phyloP scores from a whole-genome alignment of 2,888 invertebrate species.

The Folsomia candida region DNA sequence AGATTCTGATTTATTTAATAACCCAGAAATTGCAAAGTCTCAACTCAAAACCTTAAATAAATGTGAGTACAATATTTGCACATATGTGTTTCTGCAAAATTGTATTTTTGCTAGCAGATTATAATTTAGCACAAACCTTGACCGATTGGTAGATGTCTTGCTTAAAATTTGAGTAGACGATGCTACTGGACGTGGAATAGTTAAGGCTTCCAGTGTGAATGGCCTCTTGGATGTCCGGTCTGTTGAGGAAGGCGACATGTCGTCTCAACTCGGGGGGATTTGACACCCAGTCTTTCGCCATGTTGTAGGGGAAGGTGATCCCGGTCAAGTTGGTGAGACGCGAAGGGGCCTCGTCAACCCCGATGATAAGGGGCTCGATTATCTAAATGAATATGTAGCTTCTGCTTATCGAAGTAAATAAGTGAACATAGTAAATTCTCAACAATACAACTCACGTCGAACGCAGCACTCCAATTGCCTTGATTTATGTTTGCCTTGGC shows the following conservation, averaged over 20 bases:
- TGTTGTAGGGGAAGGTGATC: conserved; percentile 21
- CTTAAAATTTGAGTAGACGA: conserved; percentile 69
- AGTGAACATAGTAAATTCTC: too few species aligned
- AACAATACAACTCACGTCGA: conserved; percentile 37
- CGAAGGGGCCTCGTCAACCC: conserved; percentile 10
- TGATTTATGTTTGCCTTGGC: conserved; percentile 40
- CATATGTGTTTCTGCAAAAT: too few species aligned
- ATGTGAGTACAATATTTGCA: too few species aligned
- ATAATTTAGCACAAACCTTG: conserved; percentile 56
- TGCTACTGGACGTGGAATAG: conserved; percentile 44
- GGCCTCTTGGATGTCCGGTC: conserved; percentile 46
- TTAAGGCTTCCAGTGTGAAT: conserved; percentile 54
- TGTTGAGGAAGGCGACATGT: conserved; percentile 23
- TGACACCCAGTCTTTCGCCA: conserved; percentile 1
- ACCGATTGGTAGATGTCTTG: conserved; percentile 79
- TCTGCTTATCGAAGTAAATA: too few species aligned
- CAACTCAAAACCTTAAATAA: too few species aligned
- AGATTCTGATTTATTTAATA: too few species aligned
- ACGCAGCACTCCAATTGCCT: conserved; percentile 36
- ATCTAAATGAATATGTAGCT: conserved; percentile 14
- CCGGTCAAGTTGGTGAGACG: conserved; percentile 35
- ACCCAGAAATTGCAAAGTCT: too few species aligned
- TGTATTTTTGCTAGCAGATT: too few species aligned
- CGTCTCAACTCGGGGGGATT: not conserved
- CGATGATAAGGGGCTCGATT: conserved; percentile 30